Evolutionary conservation across 2,888 invertebrate species (phyloP).

Genomic region (Pimpla rufipes): DNA sequence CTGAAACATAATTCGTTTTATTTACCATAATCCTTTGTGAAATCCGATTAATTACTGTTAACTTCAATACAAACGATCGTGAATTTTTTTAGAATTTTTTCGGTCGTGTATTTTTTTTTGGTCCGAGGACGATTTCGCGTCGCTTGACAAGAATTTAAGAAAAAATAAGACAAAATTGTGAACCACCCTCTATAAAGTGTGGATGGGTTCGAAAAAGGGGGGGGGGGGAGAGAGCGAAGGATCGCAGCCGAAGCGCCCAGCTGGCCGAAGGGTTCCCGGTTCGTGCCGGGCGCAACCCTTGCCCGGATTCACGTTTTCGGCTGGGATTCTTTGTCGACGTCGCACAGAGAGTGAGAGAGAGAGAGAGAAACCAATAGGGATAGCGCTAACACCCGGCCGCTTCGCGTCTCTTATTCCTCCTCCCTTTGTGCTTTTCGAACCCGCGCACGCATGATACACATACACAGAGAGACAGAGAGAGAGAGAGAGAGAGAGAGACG

Average conservation of each 20-base stretch:
- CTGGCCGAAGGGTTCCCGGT: slow-evolving; percentile 45
- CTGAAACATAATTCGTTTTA: too few relatives aligned
- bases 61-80: too few relatives aligned
- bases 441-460: slow-evolving; percentile 28
- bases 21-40: too few relatives aligned
- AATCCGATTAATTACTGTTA: too few relatives aligned
- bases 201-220: slow-evolving; percentile 6
- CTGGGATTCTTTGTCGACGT: slow-evolving; percentile 43
- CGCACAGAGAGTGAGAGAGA: background rate
- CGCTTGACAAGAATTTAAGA: too few relatives aligned
- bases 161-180: too few relatives aligned
- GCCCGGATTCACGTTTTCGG: slow-evolving; percentile 57
- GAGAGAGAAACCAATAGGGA: background rate
- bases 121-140: too few relatives aligned
- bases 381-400: slow-evolving; percentile 41
- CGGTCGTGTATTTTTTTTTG: too few relatives aligned
- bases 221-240: slow-evolving; percentile 18
- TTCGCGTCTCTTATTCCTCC: slow-evolving; percentile 15
- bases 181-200: background rate
- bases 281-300: slow-evolving; percentile 58
- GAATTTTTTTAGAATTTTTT: too few relatives aligned
- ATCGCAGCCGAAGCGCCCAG: slow-evolving; percentile 50
- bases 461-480: background rate
- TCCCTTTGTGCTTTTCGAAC: slow-evolving; percentile 37
- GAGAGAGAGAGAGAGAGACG: too few relatives aligned